These are phyloP conservation scores for Ibidorhyncha struthersii DNA, from an alignment of 2,113 vertebrate genomes.

Conservation along the genomic window DNA sequence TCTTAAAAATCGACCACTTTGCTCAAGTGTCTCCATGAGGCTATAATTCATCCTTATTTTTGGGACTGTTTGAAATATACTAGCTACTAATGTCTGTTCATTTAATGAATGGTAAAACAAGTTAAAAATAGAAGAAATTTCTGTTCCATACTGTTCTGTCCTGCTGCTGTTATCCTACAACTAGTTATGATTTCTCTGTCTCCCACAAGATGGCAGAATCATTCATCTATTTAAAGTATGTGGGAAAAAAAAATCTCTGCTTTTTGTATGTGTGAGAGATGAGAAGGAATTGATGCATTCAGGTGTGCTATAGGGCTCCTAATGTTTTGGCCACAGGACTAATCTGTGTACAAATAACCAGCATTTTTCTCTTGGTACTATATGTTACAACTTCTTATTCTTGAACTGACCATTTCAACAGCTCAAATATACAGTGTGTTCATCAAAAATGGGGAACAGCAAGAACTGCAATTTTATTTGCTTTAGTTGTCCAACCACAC, in stretches of 20 bases:
- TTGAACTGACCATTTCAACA: not conserved
- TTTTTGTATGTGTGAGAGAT: not conserved
- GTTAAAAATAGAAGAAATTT: not conserved
- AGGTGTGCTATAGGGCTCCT: not conserved
- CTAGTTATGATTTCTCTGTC: not conserved
- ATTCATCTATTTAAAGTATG: conserved; percentile 5
- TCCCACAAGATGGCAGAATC: conserved; percentile 71
- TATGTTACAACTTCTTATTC: not conserved
- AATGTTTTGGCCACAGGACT: not conserved
- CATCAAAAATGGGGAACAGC: not conserved
- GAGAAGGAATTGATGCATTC: not conserved
- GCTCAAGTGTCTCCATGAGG: not conserved
- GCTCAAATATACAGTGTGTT: not conserved
- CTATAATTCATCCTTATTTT: not conserved
- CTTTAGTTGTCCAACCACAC: not conserved
- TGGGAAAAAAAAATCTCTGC: not conserved
- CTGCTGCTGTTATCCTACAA: not conserved
- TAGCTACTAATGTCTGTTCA: not conserved
- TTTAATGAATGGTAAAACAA: not conserved
- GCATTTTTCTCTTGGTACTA: not conserved
- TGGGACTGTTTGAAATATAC: not conserved
- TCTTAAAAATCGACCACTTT: not conserved
- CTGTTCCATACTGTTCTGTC: not conserved
- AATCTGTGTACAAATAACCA: not conserved
- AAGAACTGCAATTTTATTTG: not conserved